phyloP scores from a whole-genome alignment of 2,888 invertebrate species.

The Hemistola chrysoprasaria region DNA sequence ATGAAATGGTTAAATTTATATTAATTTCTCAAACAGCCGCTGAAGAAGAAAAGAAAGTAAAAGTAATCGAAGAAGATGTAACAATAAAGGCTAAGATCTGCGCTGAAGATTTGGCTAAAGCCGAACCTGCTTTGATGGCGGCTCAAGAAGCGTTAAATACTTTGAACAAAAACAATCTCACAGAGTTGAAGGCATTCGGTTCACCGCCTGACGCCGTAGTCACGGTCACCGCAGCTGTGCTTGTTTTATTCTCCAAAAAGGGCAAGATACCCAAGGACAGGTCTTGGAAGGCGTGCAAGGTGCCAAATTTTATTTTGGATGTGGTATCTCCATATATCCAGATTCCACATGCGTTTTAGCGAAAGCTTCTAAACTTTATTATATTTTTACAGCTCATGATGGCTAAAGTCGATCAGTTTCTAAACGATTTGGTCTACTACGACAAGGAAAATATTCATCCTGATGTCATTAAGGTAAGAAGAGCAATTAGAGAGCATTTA shows the following conservation, averaged over 20 bases:
- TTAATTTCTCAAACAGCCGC: conserved; percentile 67
- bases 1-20: too few relatives aligned
- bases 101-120: conserved; percentile 93
- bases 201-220: conserved; percentile 95
- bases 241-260: conserved; percentile 91
- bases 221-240: conserved; percentile 92
- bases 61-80: conserved; percentile 94
- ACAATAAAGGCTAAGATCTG: conserved; percentile 92
- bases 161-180: conserved; percentile 95
- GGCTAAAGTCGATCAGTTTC: conserved; percentile 94
- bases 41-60: conserved; percentile 95
- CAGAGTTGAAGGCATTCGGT: conserved; percentile 96
- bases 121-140: conserved; percentile 94
- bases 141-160: conserved; percentile 96
- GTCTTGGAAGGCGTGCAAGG: conserved; percentile 95
- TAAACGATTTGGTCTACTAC: conserved; percentile 91
- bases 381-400: conserved; percentile 88
- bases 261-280: conserved; percentile 95
- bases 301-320: conserved; percentile 35
- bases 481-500: too few relatives aligned
- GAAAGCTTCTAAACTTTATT: too few relatives aligned
- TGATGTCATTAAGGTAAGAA: conserved; percentile 89
- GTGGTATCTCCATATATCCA: too few relatives aligned
- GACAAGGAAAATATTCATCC: conserved; percentile 97
- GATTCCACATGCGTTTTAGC: too few relatives aligned